These are phyloP conservation scores for Microctenopoma stevenorrisi DNA, from an alignment of 2,797 vertebrate species.

Conservation along the genomic window DNA sequence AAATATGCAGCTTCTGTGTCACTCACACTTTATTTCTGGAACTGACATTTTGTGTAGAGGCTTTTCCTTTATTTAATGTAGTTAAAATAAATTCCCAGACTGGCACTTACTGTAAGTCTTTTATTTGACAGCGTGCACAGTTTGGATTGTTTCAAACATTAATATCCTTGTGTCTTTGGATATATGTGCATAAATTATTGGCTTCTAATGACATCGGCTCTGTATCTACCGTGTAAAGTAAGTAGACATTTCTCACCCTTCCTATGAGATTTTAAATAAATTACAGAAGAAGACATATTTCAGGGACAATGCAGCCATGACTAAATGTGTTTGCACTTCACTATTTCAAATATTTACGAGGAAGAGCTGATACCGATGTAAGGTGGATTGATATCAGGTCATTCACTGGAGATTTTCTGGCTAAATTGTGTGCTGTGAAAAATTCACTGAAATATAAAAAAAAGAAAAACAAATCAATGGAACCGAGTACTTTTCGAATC, in stretches of 20 bases:
- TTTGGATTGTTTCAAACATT: conserved; percentile 49
- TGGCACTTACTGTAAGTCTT: conserved; percentile 18
- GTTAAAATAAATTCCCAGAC: conserved; percentile 43
- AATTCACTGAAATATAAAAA: not conserved
- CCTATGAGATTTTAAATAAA: too few species aligned
- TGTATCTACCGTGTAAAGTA: too few species aligned
- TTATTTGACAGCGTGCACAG: conserved; percentile 39
- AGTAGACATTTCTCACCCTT: too few species aligned
- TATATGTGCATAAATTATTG: conserved; percentile 17
- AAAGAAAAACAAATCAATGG: not conserved
- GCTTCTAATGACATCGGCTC: conserved; percentile 41
- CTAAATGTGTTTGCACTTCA: not conserved
- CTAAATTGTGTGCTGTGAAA: not conserved
- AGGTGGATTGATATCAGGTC: not conserved
- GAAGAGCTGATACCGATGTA: conserved; percentile 1
- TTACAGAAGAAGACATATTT: not conserved
- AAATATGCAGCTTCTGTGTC: conserved; percentile 4
- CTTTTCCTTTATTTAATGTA: conserved; percentile 23
- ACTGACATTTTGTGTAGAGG: not conserved
- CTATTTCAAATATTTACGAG: conserved; percentile 11
- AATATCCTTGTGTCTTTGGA: conserved; percentile 31
- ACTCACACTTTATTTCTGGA: not conserved
- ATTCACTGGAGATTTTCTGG: not conserved
- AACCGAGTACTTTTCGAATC: not conserved
- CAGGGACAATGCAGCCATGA: not conserved